These are phyloP conservation scores for Allenopithecus nigroviridis DNA, from an alignment of 2,797 vertebrate species.

Conservation along the genomic window DNA sequence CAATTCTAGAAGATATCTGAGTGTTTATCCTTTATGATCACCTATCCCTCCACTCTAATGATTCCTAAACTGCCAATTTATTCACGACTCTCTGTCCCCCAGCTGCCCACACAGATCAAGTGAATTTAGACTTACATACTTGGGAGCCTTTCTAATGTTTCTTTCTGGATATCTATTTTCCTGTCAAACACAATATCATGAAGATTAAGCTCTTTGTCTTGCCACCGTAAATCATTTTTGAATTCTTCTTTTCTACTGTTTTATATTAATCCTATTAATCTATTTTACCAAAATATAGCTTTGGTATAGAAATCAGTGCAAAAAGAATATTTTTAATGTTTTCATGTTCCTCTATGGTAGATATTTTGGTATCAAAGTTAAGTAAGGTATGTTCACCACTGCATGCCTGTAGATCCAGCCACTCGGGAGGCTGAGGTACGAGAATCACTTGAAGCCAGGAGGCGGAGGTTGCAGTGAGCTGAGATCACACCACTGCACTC, in stretches of 20 bases:
- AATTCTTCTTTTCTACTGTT: background rate
- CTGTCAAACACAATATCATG: background rate
- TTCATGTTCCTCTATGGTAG: background rate
- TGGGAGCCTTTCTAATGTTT: background rate
- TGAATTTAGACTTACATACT: background rate
- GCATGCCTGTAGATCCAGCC: background rate
- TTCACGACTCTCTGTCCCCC: fast-evolving
- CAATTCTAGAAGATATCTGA: background rate
- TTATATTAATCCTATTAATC: conserved; percentile 27
- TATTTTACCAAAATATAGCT: background rate
- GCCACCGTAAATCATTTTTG: background rate
- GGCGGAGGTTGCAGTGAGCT: background rate
- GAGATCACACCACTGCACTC: background rate
- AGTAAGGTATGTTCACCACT: background rate
- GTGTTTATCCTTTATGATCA: background rate
- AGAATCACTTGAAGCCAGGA: background rate
- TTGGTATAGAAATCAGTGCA: background rate
- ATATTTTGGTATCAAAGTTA: background rate
- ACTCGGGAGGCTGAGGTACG: background rate
- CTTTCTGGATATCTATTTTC: background rate
- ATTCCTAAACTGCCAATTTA: background rate
- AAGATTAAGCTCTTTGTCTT: conserved; percentile 36
- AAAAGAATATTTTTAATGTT: background rate
- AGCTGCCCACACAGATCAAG: background rate
- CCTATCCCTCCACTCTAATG: background rate